These are phyloP conservation scores for Dipus sagitta DNA, from an alignment of 2,797 vertebrate genomes.

Conservation along the genomic window DNA sequence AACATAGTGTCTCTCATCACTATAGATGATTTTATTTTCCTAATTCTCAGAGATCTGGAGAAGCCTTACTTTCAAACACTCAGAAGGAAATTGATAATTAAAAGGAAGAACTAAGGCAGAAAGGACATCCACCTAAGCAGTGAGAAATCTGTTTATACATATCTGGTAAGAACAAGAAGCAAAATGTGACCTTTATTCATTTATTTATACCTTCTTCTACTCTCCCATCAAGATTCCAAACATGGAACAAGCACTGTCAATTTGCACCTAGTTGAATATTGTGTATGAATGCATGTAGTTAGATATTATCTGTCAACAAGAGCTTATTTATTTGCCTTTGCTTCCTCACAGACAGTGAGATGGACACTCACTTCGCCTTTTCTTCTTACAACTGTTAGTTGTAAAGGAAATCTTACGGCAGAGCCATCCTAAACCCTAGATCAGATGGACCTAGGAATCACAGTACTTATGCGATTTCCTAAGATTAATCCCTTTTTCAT, in stretches of 20 bases:
- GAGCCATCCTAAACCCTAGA: background rate
- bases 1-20: conserved; percentile 46
- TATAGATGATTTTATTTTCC: conserved; percentile 59
- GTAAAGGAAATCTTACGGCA: background rate
- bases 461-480: background rate
- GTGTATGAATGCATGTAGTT: background rate
- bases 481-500: conserved; percentile 51
- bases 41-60: conserved; percentile 9
- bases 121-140: background rate
- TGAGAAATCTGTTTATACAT: background rate
- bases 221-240: background rate
- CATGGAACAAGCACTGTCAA: background rate
- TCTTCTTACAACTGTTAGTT: background rate
- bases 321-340: background rate
- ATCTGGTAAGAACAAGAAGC: background rate
- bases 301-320: background rate
- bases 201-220: background rate
- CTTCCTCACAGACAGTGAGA: background rate
- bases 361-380: background rate
- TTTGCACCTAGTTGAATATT: conserved; percentile 16
- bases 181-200: background rate
- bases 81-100: conserved; percentile 23
- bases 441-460: background rate
- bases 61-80: conserved; percentile 39
- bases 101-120: background rate